Evolutionary conservation across 30 jellyfish, hydroid and myxozoan genomes (phyloP).

Genomic region (Chironex yamaguchii): DNA sequence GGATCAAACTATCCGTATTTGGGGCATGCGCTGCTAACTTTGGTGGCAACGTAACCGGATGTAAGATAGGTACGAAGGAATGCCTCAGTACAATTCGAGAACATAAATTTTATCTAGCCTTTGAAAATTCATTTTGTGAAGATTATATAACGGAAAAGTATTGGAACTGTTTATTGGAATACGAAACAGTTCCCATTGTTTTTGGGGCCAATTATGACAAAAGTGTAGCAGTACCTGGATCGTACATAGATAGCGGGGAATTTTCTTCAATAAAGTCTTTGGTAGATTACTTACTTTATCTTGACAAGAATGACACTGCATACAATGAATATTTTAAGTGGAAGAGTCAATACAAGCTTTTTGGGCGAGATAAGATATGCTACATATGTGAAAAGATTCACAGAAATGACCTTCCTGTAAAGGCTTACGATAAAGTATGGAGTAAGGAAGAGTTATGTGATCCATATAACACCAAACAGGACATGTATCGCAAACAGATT

Average conservation of each 20-base stretch:
- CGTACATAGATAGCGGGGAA: constrained; percentile 77
- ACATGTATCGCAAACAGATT: too few species aligned
- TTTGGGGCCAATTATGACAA: constrained; percentile 82
- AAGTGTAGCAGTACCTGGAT: constrained; percentile 78
- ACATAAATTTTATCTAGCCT: constrained; percentile 78
- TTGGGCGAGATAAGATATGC: too few species aligned
- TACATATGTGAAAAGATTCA: constrained; percentile 53
- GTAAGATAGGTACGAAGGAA: constrained; percentile 38
- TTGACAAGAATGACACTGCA: constrained; percentile 69
- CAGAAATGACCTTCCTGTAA: not conserved
- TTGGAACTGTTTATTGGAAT: constrained; percentile 62
- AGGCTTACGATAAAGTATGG: constrained; percentile 42
- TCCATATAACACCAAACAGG: constrained; percentile 47
- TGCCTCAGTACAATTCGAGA: constrained; percentile 59
- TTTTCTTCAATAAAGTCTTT: constrained; percentile 72
- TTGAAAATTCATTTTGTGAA: constrained; percentile 85
- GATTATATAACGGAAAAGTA: constrained; percentile 90
- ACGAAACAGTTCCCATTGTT: constrained; percentile 80
- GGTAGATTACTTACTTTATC: constrained; percentile 66
- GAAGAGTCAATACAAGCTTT: constrained; percentile 64
- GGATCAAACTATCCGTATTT: constrained; percentile 76
- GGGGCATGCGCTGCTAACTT: constrained; percentile 81
- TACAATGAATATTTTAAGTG: constrained; percentile 80
- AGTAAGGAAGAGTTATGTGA: constrained; percentile 38
- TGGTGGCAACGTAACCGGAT: constrained; percentile 58